Evolutionary conservation across 2,113 vertebrate species (phyloP).

Genomic region (Myiopsitta monachus): DNA sequence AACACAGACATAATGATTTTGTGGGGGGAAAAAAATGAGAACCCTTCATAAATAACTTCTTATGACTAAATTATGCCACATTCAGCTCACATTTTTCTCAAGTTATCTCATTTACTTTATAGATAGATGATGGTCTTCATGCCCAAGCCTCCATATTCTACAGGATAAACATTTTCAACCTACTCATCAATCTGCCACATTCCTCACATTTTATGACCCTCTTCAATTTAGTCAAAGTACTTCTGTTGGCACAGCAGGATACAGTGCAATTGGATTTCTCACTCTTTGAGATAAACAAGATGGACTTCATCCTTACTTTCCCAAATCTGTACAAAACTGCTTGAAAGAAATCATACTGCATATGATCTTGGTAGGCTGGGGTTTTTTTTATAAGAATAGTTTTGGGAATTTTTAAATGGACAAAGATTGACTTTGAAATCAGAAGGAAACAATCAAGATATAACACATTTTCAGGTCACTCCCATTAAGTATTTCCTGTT

Average conservation of each 20-base stretch:
- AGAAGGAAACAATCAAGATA: not conserved
- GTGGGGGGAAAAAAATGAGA: conserved; percentile 5
- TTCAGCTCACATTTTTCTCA: conserved; percentile 56
- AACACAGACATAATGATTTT: conserved; percentile 23
- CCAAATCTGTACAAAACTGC: not conserved
- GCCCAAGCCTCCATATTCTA: conserved; percentile 22
- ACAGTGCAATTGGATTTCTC: conserved; percentile 6
- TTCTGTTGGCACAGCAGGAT: conserved; percentile 29
- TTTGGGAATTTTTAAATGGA: not conserved
- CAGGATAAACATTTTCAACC: conserved; percentile 52
- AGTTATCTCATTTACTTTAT: conserved; percentile 54
- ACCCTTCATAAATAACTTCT: conserved; percentile 48
- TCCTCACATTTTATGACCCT: conserved; percentile 32
- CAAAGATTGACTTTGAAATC: not conserved
- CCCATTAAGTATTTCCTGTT: not conserved
- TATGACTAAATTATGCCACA: conserved; percentile 61
- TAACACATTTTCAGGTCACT: not conserved
- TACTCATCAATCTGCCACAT: conserved; percentile 53
- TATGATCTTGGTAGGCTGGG: not conserved
- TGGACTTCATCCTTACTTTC: not conserved
- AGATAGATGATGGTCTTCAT: conserved; percentile 57
- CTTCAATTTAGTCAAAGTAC: conserved; percentile 31
- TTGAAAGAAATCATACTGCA: not conserved
- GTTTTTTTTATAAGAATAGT: not conserved
- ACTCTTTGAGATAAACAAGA: conserved; percentile 14